Conservation (phyloP, 2,797 vertebrate species). For the Aldrovandia affinis region DNA sequence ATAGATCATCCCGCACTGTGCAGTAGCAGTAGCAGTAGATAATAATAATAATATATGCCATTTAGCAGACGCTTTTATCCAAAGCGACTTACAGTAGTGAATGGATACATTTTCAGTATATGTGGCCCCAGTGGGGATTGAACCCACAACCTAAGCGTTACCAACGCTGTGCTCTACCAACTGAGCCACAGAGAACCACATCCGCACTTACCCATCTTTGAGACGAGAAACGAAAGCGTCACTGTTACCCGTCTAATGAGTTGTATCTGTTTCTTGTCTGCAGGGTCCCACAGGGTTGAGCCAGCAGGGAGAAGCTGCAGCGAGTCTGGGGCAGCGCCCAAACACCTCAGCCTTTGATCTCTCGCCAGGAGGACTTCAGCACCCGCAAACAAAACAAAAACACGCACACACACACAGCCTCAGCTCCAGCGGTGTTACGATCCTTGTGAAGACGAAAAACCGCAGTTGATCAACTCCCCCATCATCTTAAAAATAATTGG, state of each 20-base stretch:
- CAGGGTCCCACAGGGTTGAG: constrained; percentile 70
- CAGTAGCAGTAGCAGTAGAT: no score
- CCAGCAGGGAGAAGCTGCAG: constrained; percentile 67
- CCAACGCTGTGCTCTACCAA: no score
- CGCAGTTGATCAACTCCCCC: not conserved
- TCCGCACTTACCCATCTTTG: not conserved
- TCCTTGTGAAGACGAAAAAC: not conserved
- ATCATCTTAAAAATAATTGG: constrained; percentile 18
- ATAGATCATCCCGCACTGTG: no score
- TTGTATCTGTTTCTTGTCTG: constrained; percentile 20
- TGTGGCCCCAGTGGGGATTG: no score
- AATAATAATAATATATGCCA: no score
- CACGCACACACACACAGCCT: constrained; percentile 23
- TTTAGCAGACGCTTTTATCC: no score
- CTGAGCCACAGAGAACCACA: no score
- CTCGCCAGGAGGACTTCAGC: constrained; percentile 22
- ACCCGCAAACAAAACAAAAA: constrained; percentile 1
- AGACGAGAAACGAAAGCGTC: not conserved
- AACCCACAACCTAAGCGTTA: no score
- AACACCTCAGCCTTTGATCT: constrained; percentile 57
- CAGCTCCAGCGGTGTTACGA: not conserved
- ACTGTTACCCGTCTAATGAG: not conserved
- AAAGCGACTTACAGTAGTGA: no score
- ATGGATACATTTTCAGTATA: no score
- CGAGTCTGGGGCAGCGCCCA: constrained; percentile 59